Base-by-base conservation (phyloP, 2,797 vertebrate genomes). In the Loriculus beryllinus region DNA sequence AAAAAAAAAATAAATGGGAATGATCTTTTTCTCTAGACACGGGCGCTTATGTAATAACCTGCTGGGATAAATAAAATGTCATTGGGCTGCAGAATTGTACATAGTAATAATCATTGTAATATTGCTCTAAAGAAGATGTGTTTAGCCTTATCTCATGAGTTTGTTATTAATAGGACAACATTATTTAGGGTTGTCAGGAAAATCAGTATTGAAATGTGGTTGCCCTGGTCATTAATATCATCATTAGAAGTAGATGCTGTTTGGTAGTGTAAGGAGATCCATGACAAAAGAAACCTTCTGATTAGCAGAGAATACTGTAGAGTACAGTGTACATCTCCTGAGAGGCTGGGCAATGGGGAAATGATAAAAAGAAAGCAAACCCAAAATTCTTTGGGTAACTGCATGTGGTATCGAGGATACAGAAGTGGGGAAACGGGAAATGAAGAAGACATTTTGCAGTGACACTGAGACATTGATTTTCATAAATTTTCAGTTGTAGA, bases 121-220 rank as follows among this genome's bases (percentile, higher is more conserved):
- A 29, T 93, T 95, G 94, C 37, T n/a, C 65, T 94, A 59, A 91
- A 69, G 76, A 91, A 74, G 65, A 92, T 91, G 54, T 9, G 28
- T 88, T 93, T 87, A 82, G 8, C 74, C 72, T 95, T 60, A 84
- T 47, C 49, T 88, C 54, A 2, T 33, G 47, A 87, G 65, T 69
- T 49, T 71, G 15, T 94, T 96, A 92, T 96, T 96, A 96, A 88
- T 81, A 90, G 37, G 63, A 90, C 52, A 90, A 9, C 3, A 20
- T 86, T 97, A 92, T 91, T 96, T 96, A 91, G 33, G 28, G 26
- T 57, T 90, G 43, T 92, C 87, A 86, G 57, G 60, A 84, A 97
- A 97, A 95, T 97, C 88, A 82, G 65, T 96, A 82, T 49, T 96
- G 81, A 94, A 95, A 76, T 85, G 81, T 3, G 35, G 40, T 93